Evolutionary conservation across 2,797 vertebrate genomes (phyloP).

Genomic region (Micrastur ruficollis): DNA sequence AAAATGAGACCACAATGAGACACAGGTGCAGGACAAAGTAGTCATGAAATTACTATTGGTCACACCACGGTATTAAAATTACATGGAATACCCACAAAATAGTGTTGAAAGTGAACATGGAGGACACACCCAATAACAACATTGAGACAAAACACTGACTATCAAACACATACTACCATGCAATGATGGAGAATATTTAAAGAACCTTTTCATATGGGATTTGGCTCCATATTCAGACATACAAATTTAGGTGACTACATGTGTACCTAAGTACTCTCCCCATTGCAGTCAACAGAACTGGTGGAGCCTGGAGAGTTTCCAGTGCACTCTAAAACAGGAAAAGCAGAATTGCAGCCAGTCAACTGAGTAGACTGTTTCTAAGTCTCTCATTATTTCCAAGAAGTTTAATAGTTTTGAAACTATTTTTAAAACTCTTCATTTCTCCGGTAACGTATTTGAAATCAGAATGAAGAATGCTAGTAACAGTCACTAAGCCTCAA

Average conservation of each 20-base stretch:
- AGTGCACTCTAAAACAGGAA: background rate
- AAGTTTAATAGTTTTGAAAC: background rate
- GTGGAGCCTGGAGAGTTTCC: background rate
- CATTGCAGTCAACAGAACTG: background rate
- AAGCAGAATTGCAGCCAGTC: background rate
- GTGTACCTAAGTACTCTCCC: background rate
- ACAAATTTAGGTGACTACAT: background rate
- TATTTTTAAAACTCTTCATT: background rate
- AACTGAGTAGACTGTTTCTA: background rate
- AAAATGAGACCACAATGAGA: background rate
- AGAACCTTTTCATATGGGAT: background rate
- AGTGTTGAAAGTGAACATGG: background rate
- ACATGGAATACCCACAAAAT: background rate
- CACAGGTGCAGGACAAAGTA: background rate
- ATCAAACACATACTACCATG: background rate
- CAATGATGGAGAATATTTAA: background rate
- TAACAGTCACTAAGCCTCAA: background rate
- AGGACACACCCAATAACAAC: background rate
- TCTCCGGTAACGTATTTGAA: background rate
- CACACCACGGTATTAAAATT: background rate
- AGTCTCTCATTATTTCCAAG: background rate
- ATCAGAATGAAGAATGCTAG: background rate
- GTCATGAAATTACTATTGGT: background rate
- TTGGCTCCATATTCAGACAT: accelerated
- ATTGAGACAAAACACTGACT: background rate